Conservation (phyloP, 2,888 invertebrate genomes). For the Eilema griseolum region DNA sequence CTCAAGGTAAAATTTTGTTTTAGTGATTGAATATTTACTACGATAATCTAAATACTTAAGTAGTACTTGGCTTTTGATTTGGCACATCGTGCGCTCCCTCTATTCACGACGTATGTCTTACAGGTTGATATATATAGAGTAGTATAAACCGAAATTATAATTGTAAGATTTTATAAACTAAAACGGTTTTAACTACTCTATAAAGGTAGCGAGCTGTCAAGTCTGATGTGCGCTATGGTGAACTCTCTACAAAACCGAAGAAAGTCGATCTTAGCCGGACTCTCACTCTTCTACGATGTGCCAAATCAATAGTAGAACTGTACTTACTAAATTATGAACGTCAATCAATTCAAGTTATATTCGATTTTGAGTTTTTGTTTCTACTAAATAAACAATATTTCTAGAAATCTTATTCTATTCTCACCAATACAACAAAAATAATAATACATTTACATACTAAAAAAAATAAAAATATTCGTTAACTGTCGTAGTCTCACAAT, state of each 20-base stretch:
- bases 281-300: not conserved
- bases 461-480: constrained; percentile 13
- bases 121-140: not conserved
- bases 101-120: not conserved
- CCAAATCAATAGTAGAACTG: not conserved
- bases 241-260: not conserved
- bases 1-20: not conserved
- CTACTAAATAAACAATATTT: constrained; percentile 16
- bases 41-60: not conserved
- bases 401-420: constrained; percentile 27
- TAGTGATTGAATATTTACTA: constrained; percentile 5
- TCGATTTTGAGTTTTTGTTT: not conserved
- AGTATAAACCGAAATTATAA: no score
- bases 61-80: not conserved
- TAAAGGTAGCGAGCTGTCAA: not conserved
- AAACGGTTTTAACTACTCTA: not conserved
- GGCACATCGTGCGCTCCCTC: not conserved
- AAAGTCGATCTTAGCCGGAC: not conserved
- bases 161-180: not conserved
- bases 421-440: constrained; percentile 14
- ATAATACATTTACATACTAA: not conserved
- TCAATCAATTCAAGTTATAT: constrained; percentile 12
- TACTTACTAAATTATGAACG: not conserved
- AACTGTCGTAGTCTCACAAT: constrained; percentile 13
- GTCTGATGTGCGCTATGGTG: not conserved